These are phyloP conservation scores for Ctenochaetus hawaiiensis DNA, from an alignment of 2,797 vertebrate species.

Conservation along the genomic window DNA sequence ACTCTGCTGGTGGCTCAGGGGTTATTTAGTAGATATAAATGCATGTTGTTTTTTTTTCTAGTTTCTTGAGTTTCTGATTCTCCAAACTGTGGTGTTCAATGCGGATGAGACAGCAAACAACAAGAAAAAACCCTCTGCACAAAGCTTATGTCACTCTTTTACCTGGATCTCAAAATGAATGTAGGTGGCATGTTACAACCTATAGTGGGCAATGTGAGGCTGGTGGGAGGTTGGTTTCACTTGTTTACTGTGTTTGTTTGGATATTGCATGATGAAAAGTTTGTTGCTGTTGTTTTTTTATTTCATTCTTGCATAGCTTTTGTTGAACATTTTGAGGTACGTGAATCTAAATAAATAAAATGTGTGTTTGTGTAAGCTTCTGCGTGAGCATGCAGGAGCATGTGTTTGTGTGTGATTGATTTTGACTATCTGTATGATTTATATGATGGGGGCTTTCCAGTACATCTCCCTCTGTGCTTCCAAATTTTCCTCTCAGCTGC, in stretches of 20 bases:
- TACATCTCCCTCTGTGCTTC: conserved; percentile 49
- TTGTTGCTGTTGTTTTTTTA: conserved; percentile 63
- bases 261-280: conserved; percentile 69
- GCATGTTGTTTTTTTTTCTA: not conserved
- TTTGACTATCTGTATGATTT: conserved; percentile 42
- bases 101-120: not conserved
- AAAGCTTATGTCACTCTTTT: conserved; percentile 1
- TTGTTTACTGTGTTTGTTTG: conserved; percentile 66
- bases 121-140: not conserved
- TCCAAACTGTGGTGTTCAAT: conserved; percentile 5
- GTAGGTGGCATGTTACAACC: conserved; percentile 30
- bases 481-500: conserved; percentile 49
- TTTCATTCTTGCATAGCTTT: conserved; percentile 67
- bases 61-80: conserved; percentile 20
- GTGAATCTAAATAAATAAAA: conserved; percentile 76
- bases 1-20: conserved; percentile 42
- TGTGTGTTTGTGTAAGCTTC: conserved; percentile 72
- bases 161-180: conserved; percentile 19
- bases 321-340: conserved; percentile 78
- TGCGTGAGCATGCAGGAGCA: conserved; percentile 62
- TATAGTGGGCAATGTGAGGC: conserved; percentile 55
- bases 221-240: conserved; percentile 55
- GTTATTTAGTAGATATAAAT: conserved; percentile 37
- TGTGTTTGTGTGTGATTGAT: conserved; percentile 34
- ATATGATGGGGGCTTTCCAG: conserved; percentile 68